A percentile compares a stretch with the other conserved stretches of the same genome.
Conservation (phyloP, 2,797 vertebrate species). For the Vireo griseus region DNA sequence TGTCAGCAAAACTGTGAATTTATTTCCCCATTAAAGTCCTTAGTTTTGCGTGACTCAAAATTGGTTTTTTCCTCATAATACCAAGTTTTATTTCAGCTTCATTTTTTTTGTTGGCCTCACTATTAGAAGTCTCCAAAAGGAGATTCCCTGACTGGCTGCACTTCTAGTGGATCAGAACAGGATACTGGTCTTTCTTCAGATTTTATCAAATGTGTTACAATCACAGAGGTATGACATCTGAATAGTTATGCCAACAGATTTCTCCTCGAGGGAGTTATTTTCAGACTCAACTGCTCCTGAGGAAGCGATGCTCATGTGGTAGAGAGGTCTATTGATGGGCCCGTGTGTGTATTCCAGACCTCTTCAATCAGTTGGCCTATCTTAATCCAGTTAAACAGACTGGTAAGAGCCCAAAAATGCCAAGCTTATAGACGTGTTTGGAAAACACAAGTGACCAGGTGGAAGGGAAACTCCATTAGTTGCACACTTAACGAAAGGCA, state of each 20-base stretch:
- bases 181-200: not conserved
- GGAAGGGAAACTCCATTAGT: not conserved
- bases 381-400: not conserved
- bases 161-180: not conserved
- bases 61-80: accelerated
- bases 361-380: not conserved
- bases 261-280: not conserved
- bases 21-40: not conserved
- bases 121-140: not conserved
- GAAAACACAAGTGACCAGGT: not conserved
- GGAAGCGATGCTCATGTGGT: not conserved
- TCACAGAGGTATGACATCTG: not conserved
- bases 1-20: not conserved
- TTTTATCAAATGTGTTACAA: not conserved
- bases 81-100: not conserved
- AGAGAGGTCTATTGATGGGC: not conserved
- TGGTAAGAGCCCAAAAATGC: not conserved
- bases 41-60: not conserved
- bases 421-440: not conserved
- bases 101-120: not conserved
- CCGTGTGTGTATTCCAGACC: not conserved
- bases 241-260: not conserved
- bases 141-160: not conserved
- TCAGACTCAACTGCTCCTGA: not conserved
- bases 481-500: not conserved